Conservation (phyloP, 2,888 invertebrate genomes). For the Beris chalybata region DNA sequence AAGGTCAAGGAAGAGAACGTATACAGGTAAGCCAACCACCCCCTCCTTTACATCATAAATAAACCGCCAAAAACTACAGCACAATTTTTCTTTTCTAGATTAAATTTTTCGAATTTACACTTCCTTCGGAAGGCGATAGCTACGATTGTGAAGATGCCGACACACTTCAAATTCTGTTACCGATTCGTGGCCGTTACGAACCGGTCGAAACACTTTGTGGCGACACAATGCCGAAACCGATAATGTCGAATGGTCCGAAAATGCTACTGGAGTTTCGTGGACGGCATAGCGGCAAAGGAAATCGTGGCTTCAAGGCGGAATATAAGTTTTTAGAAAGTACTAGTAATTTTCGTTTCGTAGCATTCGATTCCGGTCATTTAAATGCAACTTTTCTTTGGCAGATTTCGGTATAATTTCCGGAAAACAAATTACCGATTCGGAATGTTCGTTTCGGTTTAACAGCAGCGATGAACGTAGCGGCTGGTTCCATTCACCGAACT, state of each 20-base stretch:
- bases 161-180: conserved; percentile 65
- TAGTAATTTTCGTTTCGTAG: conserved; percentile 47
- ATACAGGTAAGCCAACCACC: conserved; percentile 65
- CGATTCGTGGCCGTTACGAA: conserved; percentile 80
- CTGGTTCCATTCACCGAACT: conserved; percentile 85
- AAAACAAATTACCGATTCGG: conserved; percentile 71
- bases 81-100: conserved; percentile 44
- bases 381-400: conserved; percentile 55
- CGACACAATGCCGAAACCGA: conserved; percentile 75
- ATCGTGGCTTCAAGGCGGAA: conserved; percentile 84
- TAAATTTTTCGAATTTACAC: conserved; percentile 53
- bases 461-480: conserved; percentile 79
- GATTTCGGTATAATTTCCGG: conserved; percentile 89
- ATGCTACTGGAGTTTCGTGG: conserved; percentile 86
- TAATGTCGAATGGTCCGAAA: conserved; percentile 91
- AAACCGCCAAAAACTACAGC: neutral
- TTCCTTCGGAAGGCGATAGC: conserved; percentile 49
- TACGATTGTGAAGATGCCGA: conserved; percentile 50
- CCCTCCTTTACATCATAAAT: neutral
- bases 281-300: conserved; percentile 73
- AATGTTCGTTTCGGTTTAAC: conserved; percentile 88
- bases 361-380: neutral
- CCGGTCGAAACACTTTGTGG: conserved; percentile 89
- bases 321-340: conserved; percentile 92
- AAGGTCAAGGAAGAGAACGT: conserved; percentile 80